phyloP scores from a whole-genome alignment of 2,797 vertebrate species.

The Cyprinella venusta region DNA sequence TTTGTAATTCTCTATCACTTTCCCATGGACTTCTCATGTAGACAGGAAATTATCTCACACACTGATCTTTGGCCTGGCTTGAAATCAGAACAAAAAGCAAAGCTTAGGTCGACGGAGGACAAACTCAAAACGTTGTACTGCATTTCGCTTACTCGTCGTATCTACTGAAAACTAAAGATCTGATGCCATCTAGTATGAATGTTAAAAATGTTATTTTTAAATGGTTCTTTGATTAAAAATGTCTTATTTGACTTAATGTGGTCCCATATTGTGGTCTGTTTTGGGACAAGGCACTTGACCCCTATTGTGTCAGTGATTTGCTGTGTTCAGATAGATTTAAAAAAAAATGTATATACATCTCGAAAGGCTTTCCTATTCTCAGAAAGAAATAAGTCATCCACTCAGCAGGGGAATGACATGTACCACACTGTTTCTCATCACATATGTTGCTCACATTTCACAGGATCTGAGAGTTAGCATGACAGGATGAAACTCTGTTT shows the following conservation, averaged over 20 bases:
- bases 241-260: background rate
- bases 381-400: slow-evolving; percentile 44
- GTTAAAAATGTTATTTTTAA: background rate
- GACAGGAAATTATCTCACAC: slow-evolving; percentile 55
- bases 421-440: slow-evolving; percentile 30
- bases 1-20: slow-evolving; percentile 43
- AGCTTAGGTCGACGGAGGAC: slow-evolving; percentile 15
- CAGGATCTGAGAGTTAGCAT: slow-evolving; percentile 3
- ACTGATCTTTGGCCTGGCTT: slow-evolving; percentile 47
- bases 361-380: slow-evolving; percentile 14
- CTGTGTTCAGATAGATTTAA: background rate
- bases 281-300: background rate
- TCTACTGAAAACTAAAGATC: slow-evolving; percentile 4
- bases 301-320: background rate
- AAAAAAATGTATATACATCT: background rate
- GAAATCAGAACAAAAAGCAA: slow-evolving; percentile 34
- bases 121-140: slow-evolving; percentile 10
- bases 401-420: slow-evolving; percentile 35
- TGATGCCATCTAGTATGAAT: background rate
- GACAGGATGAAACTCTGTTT: background rate
- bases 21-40: slow-evolving; percentile 43
- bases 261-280: background rate
- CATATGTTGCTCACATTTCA: slow-evolving; percentile 55
- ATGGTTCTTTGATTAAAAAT: slow-evolving; percentile 5
- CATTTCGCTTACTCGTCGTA: background rate